phyloP scores from a whole-genome alignment of 92 coral and sea anemone genomes.

The Umimayanthus kanabou region DNA sequence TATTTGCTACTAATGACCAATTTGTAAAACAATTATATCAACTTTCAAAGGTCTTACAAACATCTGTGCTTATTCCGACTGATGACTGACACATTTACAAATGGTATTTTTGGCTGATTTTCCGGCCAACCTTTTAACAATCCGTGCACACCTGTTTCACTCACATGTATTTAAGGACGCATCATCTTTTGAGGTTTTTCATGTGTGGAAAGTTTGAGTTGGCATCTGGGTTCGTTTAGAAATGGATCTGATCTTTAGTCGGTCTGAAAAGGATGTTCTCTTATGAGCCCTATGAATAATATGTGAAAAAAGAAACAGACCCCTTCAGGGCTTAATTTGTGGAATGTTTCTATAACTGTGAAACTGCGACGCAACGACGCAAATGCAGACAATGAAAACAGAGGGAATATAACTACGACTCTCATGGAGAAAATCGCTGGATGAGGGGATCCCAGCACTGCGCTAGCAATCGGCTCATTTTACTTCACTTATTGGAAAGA shows the following conservation, averaged over 20 bases:
- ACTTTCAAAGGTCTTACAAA: background rate
- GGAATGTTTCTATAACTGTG: background rate
- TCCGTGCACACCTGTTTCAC: background rate
- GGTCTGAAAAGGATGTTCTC: background rate
- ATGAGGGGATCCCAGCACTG: too few relatives aligned
- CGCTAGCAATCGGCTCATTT: too few relatives aligned
- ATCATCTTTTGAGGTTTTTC: background rate
- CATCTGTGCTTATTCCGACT: background rate
- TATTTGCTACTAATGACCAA: conserved; percentile 2
- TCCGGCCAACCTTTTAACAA: background rate
- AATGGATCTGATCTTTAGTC: background rate
- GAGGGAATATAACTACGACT: too few relatives aligned
- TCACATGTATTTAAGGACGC: too few relatives aligned
- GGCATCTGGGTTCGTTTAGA: background rate
- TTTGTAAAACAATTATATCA: conserved; percentile 12
- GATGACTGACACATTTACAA: background rate
- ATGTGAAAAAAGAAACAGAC: background rate
- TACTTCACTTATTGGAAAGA: too few relatives aligned
- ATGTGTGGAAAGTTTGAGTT: background rate
- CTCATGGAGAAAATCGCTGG: too few relatives aligned
- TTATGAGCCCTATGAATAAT: background rate
- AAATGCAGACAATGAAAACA: too few relatives aligned
- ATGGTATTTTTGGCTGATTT: background rate
- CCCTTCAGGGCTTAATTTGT: background rate
- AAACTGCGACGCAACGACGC: too few relatives aligned